These are phyloP conservation scores for Melieria crassipennis DNA, from an alignment of 2,888 invertebrate genomes.

Conservation along the genomic window DNA sequence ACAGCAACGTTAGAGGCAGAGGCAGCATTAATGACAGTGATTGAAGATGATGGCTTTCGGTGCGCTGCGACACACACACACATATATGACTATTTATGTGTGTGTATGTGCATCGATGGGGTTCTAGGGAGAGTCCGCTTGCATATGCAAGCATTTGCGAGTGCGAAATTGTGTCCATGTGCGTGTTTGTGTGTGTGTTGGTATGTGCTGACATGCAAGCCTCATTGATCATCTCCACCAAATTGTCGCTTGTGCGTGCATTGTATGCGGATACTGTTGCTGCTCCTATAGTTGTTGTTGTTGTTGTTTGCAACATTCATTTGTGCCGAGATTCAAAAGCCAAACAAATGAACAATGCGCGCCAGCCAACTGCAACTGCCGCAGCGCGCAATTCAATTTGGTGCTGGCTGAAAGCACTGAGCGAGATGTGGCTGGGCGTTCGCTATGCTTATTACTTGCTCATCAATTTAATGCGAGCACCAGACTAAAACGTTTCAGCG, in stretches of 20 bases:
- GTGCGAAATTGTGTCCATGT: neutral
- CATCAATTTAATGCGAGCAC: too few species aligned
- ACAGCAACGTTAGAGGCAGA: constrained; percentile 2
- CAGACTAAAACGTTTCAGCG: too few species aligned
- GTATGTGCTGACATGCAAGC: neutral
- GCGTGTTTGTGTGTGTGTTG: neutral
- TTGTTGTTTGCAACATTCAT: neutral
- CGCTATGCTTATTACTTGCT: too few species aligned
- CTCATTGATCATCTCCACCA: neutral
- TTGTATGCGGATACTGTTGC: neutral
- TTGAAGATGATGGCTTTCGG: constrained; percentile 36
- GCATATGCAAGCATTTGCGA: neutral
- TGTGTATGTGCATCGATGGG: constrained; percentile 13
- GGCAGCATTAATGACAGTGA: constrained; percentile 35
- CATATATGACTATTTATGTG: constrained; percentile 12
- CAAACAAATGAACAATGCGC: too few species aligned
- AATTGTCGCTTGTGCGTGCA: neutral
- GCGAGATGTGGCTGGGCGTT: too few species aligned
- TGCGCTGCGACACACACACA: constrained; percentile 1
- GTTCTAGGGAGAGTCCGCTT: neutral
- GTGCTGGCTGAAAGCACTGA: too few species aligned
- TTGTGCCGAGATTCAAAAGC: neutral
- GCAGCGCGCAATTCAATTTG: too few species aligned
- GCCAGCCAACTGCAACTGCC: too few species aligned
- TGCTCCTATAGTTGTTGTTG: neutral